Conservation (phyloP, 2,888 invertebrate species). For the Pilophorus perplexus region DNA sequence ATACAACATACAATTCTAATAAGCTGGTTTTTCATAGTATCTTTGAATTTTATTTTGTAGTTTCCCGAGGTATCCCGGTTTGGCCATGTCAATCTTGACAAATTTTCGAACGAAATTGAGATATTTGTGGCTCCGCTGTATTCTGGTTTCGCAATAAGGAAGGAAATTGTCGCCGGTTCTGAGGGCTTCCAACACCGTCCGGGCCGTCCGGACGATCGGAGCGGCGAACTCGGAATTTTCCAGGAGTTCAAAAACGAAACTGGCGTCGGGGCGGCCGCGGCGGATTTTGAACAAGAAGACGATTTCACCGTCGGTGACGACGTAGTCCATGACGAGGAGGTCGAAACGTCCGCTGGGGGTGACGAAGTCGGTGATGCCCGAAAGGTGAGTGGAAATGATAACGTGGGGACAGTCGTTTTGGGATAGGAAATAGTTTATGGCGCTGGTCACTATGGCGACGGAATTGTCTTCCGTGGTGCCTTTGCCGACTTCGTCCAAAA, state of each 20-base stretch:
- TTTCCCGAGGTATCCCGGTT: constrained; percentile 39
- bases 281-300: constrained; percentile 66
- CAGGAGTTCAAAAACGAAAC: constrained; percentile 30
- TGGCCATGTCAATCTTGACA: constrained; percentile 31
- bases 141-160: constrained; percentile 23
- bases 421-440: constrained; percentile 65
- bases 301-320: constrained; percentile 59
- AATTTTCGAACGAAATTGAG: constrained; percentile 38
- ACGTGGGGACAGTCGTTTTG: constrained; percentile 67
- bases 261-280: constrained; percentile 56
- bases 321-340: constrained; percentile 54
- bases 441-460: constrained; percentile 66
- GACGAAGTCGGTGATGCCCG: constrained; percentile 37
- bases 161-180: constrained; percentile 21
- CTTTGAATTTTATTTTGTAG: constrained; percentile 31
- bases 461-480: constrained; percentile 78
- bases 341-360: background rate
- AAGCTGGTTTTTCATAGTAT: constrained; percentile 27
- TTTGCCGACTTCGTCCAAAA: constrained; percentile 88
- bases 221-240: background rate
- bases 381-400: constrained; percentile 70
- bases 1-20: too few relatives aligned
- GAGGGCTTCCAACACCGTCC: constrained; percentile 50
- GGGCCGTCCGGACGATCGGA: constrained; percentile 19
- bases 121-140: constrained; percentile 21